phyloP scores from a whole-genome alignment of 2,888 invertebrate genomes.

The Hyles lineata region DNA sequence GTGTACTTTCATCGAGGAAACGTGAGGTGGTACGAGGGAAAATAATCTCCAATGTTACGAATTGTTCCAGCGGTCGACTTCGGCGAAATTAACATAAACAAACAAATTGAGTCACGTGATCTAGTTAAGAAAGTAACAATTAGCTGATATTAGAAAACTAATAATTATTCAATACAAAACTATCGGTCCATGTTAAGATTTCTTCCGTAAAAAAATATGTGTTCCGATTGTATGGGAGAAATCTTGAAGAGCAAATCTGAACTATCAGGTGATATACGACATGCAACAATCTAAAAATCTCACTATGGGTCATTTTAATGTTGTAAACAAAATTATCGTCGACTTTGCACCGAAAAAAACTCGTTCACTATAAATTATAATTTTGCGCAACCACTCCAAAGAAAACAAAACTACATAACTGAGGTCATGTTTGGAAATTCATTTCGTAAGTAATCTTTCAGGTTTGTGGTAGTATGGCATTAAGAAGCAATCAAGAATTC shows the following conservation, averaged over 20 bases:
- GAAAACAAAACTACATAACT: constrained; percentile 16
- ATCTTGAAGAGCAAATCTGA: neutral
- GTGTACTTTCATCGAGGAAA: constrained; percentile 29
- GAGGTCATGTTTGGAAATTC: constrained; percentile 15
- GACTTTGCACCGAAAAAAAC: constrained; percentile 23
- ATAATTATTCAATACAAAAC: neutral
- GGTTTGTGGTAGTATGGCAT: constrained; percentile 12
- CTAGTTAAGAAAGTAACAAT: constrained; percentile 8
- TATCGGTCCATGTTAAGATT: neutral
- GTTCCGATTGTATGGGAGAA: neutral
- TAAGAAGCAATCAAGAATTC: neutral
- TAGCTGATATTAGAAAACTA: neutral
- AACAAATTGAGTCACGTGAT: constrained; percentile 16
- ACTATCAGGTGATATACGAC: neutral
- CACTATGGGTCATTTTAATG: neutral
- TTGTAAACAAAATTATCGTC: constrained; percentile 5
- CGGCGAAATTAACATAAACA: neutral
- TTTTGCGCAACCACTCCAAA: constrained; percentile 7
- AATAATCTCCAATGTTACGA: constrained; percentile 25
- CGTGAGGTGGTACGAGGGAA: constrained; percentile 15
- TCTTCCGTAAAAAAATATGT: neutral
- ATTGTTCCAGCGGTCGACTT: constrained; percentile 9
- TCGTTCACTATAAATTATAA: constrained; percentile 20
- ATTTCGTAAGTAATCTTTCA: constrained; percentile 37
- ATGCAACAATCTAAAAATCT: neutral